A percentile compares a stretch with the other conserved stretches of the same genome.
phyloP scores from a whole-genome alignment of 2,797 vertebrate genomes.

The Urophycis tenuis region DNA sequence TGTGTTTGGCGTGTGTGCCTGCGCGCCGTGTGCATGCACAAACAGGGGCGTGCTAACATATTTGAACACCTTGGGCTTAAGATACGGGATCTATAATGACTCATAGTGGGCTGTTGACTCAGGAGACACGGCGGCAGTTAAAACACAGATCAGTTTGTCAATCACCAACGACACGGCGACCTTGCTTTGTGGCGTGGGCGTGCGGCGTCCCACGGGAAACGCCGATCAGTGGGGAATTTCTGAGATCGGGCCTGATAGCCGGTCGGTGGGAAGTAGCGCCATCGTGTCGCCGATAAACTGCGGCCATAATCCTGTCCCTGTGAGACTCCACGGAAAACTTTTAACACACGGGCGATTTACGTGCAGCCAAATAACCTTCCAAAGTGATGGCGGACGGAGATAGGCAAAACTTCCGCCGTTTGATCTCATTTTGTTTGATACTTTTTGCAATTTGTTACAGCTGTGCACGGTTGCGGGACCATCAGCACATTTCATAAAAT shows the following conservation, averaged over 20 bases:
- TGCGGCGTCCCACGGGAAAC: neutral
- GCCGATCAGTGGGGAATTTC: neutral
- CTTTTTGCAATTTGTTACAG: neutral
- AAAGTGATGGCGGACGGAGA: neutral
- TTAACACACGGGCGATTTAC: no score
- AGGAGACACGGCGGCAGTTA: neutral
- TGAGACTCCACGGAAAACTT: neutral
- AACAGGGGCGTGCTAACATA: neutral
- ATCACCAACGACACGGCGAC: neutral
- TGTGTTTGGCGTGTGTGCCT: neutral
- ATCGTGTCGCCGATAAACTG: neutral
- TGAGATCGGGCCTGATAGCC: neutral
- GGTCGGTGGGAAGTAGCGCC: neutral
- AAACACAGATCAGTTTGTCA: neutral
- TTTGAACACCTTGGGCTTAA: constrained; percentile 4
- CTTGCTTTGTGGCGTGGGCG: neutral
- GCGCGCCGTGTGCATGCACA: no score
- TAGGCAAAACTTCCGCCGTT: neutral
- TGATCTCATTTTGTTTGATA: neutral
- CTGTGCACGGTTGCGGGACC: neutral
- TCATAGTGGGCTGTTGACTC: neutral
- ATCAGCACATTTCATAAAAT: neutral
- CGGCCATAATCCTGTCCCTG: neutral
- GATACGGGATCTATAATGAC: neutral
- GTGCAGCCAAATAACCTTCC: neutral